A percentile compares a stretch with the other conserved stretches of the same genome.
These are phyloP conservation scores for Cairina moschata DNA, from an alignment of 2,113 vertebrate genomes.

Conservation along the genomic window DNA sequence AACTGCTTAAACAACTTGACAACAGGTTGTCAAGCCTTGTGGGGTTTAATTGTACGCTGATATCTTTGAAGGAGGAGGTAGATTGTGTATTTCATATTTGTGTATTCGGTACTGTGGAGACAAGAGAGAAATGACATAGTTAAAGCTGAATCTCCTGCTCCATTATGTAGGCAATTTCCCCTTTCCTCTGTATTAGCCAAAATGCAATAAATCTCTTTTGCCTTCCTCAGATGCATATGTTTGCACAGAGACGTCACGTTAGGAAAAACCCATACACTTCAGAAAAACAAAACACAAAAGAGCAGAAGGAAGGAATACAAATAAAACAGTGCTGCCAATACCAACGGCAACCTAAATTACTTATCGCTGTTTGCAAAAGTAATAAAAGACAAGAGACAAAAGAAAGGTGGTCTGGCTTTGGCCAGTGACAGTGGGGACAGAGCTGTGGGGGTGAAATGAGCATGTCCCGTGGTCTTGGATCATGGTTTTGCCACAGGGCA, in stretches of 20 bases:
- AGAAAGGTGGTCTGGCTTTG: background rate
- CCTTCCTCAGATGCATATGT: constrained; percentile 43
- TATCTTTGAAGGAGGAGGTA: constrained; percentile 54
- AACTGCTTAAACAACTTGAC: constrained; percentile 63
- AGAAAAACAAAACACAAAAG: background rate
- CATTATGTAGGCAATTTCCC: constrained; percentile 56
- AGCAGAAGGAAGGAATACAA: background rate
- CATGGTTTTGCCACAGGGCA: too few relatives aligned
- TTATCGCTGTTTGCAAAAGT: background rate
- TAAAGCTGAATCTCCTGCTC: constrained; percentile 50
- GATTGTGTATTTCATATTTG: constrained; percentile 41
- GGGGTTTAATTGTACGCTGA: constrained; percentile 48
- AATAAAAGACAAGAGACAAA: background rate
- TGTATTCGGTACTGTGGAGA: constrained; percentile 25
- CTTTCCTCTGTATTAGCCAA: constrained; percentile 50
- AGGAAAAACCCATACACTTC: background rate
- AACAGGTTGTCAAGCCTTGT: constrained; percentile 57
- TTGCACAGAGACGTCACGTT: constrained; percentile 20
- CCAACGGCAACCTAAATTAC: background rate
- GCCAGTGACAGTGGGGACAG: background rate
- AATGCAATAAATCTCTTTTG: constrained; percentile 59
- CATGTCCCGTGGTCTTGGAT: too few relatives aligned
- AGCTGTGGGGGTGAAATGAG: background rate
- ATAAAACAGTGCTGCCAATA: background rate
- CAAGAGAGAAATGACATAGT: constrained; percentile 18